Conservation (phyloP, 2,797 vertebrate genomes). For the Scomberomorus guttatus region DNA sequence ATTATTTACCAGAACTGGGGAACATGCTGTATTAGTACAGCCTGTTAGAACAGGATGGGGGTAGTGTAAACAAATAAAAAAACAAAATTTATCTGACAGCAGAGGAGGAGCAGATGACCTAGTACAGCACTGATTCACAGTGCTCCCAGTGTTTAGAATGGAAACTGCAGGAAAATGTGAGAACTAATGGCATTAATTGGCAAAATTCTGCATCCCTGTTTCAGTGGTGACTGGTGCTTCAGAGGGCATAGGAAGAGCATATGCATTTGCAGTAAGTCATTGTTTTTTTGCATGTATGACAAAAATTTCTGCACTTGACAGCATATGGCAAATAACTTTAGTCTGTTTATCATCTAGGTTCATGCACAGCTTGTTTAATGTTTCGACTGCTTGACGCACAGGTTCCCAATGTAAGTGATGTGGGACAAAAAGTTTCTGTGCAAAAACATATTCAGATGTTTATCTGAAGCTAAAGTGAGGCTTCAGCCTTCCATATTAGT, state of each 20-base stretch:
- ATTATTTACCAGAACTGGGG: conserved; percentile 68
- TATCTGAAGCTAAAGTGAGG: too few species aligned
- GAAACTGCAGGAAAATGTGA: conserved; percentile 19
- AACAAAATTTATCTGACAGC: conserved; percentile 24
- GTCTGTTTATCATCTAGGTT: too few species aligned
- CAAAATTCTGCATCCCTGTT: conserved; percentile 55
- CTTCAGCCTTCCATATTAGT: too few species aligned
- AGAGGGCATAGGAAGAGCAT: conserved; percentile 92
- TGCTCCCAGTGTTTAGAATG: conserved; percentile 28
- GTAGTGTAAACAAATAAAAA: conserved; percentile 52
- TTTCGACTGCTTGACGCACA: too few species aligned
- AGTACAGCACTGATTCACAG: background rate
- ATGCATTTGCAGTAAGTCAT: conserved; percentile 88
- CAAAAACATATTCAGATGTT: too few species aligned
- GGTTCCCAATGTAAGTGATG: too few species aligned
- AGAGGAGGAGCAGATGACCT: background rate
- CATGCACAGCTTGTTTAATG: too few species aligned
- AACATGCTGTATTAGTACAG: conserved; percentile 73
- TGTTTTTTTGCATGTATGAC: background rate
- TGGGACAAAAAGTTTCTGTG: too few species aligned
- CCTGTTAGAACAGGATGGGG: conserved; percentile 51
- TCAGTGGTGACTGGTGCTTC: conserved; percentile 93
- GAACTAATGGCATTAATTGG: background rate
- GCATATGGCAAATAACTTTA: too few species aligned
- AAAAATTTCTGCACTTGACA: background rate